Percentiles rank a stretch among this genome's conserved stretches.
phyloP scores from a whole-genome alignment of 2,113 vertebrate species.

The Oreochromis niloticus region DNA sequence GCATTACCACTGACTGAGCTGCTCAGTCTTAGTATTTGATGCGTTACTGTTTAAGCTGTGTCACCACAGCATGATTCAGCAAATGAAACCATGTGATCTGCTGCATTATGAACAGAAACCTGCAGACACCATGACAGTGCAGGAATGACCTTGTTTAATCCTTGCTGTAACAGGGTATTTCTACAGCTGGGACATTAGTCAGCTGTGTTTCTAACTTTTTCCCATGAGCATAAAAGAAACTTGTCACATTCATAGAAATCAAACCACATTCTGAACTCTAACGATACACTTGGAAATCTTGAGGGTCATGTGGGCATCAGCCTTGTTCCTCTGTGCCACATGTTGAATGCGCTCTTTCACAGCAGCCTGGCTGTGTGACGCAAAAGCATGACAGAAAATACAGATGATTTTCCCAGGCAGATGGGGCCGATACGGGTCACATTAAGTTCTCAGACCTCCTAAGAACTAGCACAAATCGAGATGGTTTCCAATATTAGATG shows the following conservation, averaged over 20 bases:
- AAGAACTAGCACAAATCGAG: neutral
- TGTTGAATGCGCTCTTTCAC: conserved; percentile 68
- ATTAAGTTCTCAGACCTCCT: neutral
- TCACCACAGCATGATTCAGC: neutral
- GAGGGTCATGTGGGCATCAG: conserved; percentile 47
- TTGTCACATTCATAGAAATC: neutral
- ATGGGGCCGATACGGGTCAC: neutral
- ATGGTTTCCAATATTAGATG: neutral
- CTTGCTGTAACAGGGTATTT: neutral
- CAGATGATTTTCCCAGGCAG: neutral
- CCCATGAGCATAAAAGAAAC: neutral
- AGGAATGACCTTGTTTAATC: neutral
- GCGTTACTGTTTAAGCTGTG: neutral
- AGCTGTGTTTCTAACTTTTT: neutral
- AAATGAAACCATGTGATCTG: neutral
- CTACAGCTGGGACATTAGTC: neutral
- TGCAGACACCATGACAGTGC: neutral
- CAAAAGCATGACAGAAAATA: conserved; percentile 23
- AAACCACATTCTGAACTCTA: neutral
- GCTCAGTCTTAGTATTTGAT: neutral
- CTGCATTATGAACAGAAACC: neutral
- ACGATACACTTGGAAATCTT: neutral
- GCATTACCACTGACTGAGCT: neutral
- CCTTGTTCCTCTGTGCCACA: conserved; percentile 6
- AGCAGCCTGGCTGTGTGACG: conserved; percentile 41